Evolutionary conservation across 2,797 vertebrate species (phyloP), one percentile per base, ranked within the genome.

Genomic region (Antrozous pallidus): DNA sequence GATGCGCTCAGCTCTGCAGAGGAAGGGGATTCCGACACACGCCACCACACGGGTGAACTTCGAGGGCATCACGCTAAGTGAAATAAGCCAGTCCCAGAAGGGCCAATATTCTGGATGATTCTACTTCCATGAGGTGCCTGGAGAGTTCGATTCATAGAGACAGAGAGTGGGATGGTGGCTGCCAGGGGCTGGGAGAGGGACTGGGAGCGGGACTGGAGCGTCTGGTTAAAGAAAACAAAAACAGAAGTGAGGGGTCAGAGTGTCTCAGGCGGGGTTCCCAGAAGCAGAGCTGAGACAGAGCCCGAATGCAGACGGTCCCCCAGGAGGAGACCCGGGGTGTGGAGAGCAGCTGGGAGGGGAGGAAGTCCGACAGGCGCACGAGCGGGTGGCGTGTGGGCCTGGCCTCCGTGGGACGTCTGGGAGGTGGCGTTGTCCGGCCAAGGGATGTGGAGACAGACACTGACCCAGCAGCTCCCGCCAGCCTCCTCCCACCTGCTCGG

Each of bases 291-390:
- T n/a, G 58, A 42, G 49, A 58, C 26, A 10, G 31, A 38, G 6
- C 8, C 6, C 22, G 38, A 61, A 18, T 17, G 4, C 58, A 45
- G 33, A 45, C 18, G 5, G 26, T 24, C 6, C 14, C 74, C 33
- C 3, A 3, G 56, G n/a, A 54, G 73, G 84, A 20, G 70, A 63
- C 33, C 14, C 36, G 16, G 26, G 26, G n/a, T 11, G 6, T 13
- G n/a, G 65, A 28, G 42, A 31, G 58, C 22, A 10, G 58, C 71
- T 36, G n/a, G 8, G 42, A 51, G n/a, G 36, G 82, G 58, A 80
- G 38, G 61, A 16, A 16, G 22, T 24, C 45, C 31, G 6, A 10
- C 1, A 16, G 38, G 14, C 0, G 5, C 33, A 1, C 0, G 9
- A 61, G 12, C 13, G 8, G 28, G 33, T 4, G 11, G 8, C 17